Base-by-base conservation (phyloP, 2,888 invertebrate genomes). In the Vannuccia rotundouncinata region DNA sequence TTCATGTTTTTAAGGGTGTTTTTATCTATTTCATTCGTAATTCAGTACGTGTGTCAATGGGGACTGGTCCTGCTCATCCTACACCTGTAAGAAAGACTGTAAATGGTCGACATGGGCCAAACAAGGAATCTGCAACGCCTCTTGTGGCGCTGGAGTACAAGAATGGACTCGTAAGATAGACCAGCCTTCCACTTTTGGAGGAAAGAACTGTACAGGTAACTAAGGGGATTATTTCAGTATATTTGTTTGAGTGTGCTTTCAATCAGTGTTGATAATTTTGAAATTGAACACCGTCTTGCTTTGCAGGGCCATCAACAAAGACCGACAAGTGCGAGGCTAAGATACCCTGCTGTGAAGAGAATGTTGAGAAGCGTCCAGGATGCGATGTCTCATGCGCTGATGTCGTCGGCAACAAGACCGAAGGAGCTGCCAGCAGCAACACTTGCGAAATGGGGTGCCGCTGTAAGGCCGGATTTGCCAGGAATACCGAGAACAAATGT, bases 381-480 rank as follows among this genome's bases (percentile, higher is more conserved):
- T 79, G 79, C 29, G 80, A 80, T 13, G 25, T 28, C 2, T 76
- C 79, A 27, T 80, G 80, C 31, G 79, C 74, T 28, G 45, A 80
- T 75, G 59, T 80, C 25, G n/a, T 80, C 17, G 45, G 45, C 1
- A 75, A 31, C 27, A 22, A 0, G 1, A 29, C 5, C 22, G 77
- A 1, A 1, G 25, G 27, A 59, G 29, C 77, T 25, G 45, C 25
- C 0, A 25, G 29, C 0, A 78, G 1, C 2, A 30, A 77, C 25
- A n/a, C 31, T 17, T 80, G 80, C 45, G 60, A 29, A 27, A 45
- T 59, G 2, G 78, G 60, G 45, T 94, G 94, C 84, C 91, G 91
- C 84, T 94, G 94, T 87, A 88, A 91, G 28, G 88, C 90, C 0
- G 92, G 92, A 0, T 93, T 90, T 83, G 85, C 87, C 25, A 89